Evolutionary conservation across 2,797 vertebrate species (phyloP).

Genomic region (Ambastaia sidthimunki): DNA sequence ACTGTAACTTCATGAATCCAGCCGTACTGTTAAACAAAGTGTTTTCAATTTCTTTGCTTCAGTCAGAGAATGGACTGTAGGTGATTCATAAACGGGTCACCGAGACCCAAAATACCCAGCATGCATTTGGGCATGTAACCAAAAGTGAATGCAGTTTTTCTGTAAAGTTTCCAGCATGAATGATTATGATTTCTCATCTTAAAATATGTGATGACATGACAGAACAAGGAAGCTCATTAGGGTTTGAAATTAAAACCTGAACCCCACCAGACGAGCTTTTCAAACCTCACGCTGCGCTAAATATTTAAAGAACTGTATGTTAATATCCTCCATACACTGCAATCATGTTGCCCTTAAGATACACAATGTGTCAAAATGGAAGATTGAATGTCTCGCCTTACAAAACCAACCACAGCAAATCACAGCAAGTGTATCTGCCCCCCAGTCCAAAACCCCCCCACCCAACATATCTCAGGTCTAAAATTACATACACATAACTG

Average conservation of each 20-base stretch:
- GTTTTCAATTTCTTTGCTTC: neutral
- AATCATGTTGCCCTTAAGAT: neutral
- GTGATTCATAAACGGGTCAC: neutral
- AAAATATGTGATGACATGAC: neutral
- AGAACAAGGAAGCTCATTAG: conserved; percentile 7
- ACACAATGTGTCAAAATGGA: neutral
- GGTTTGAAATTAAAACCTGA: neutral
- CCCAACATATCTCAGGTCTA: conserved; percentile 50
- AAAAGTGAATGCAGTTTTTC: neutral
- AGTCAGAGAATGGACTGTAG: neutral
- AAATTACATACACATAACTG: conserved; percentile 55
- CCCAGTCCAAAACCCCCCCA: conserved; percentile 17
- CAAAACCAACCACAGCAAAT: conserved; percentile 13
- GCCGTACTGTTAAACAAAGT: neutral
- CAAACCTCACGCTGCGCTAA: neutral
- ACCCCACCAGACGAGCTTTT: neutral
- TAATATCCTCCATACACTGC: neutral
- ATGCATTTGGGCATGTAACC: neutral
- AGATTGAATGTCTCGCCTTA: neutral
- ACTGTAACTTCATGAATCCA: neutral
- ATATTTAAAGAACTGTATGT: neutral
- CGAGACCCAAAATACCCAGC: neutral
- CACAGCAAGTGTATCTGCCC: neutral
- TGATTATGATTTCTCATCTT: neutral
- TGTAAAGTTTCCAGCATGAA: neutral